A percentile compares a stretch with the other conserved stretches of the same genome.
Evolutionary conservation across 2,113 vertebrate genomes (phyloP).

Genomic region (Engystomops pustulosus): DNA sequence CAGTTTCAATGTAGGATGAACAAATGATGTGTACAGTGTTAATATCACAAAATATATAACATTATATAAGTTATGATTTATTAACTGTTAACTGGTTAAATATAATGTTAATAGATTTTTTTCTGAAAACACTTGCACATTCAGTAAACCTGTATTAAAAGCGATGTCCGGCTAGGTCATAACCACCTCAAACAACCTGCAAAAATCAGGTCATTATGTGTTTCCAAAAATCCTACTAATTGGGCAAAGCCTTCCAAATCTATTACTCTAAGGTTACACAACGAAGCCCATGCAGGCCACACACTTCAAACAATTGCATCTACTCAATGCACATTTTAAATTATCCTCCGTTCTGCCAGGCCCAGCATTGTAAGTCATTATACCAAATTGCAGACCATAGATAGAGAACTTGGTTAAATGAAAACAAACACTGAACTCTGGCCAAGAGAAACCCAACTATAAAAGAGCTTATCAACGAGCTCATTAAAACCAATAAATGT

Average conservation of each 20-base stretch:
- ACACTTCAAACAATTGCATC: background rate
- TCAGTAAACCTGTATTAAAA: background rate
- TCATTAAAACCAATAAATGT: conserved; percentile 48
- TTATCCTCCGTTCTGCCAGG: background rate
- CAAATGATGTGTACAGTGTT: no score
- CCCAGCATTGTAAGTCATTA: conserved; percentile 1
- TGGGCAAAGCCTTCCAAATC: conserved; percentile 3
- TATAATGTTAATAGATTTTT: background rate
- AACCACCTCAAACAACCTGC: background rate
- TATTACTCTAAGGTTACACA: background rate
- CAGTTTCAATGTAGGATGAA: no score
- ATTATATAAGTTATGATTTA: background rate
- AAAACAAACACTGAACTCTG: conserved; percentile 29
- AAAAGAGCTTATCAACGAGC: conserved; percentile 32
- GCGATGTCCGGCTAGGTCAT: background rate
- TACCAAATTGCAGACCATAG: background rate
- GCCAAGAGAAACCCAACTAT: conserved; percentile 35
- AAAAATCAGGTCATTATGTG: background rate
- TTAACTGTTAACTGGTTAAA: background rate
- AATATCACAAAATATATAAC: background rate
- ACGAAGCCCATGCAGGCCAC: background rate
- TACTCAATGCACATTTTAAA: conserved; percentile 16
- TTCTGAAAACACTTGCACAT: background rate
- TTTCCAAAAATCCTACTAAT: background rate
- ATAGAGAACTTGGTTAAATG: background rate